Evolutionary conservation across 1,140 invertebrate species (phyloP).

Genomic region (Chionoecetes opilio): DNA sequence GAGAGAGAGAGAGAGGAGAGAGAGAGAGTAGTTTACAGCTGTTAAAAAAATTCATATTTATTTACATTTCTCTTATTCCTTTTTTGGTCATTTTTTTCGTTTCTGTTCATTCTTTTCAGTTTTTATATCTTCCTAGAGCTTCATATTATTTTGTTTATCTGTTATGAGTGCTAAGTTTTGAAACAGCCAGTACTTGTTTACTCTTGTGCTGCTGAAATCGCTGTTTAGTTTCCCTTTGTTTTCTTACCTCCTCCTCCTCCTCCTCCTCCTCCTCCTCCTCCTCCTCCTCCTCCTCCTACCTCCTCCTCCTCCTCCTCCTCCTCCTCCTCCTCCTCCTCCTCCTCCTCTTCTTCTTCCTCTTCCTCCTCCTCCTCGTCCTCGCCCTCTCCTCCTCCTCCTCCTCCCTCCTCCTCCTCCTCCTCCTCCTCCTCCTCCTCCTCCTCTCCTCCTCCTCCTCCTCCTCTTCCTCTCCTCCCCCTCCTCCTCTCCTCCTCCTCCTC

Average conservation of each 20-base stretch:
- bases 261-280: no score
- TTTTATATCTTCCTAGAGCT: background rate
- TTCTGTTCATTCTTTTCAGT: background rate
- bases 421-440: background rate
- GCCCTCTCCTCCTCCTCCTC: background rate
- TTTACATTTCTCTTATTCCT: no score
- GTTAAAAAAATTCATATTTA: no score
- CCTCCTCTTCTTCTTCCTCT: background rate
- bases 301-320: background rate
- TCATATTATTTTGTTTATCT: no score
- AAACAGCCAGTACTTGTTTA: no score
- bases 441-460: background rate
- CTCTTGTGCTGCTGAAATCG: no score
- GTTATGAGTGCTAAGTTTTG: no score
- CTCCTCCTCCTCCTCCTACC: no score
- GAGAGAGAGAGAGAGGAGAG: no score
- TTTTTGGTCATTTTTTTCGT: background rate
- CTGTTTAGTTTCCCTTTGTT: no score
- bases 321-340: background rate
- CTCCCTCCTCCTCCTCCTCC: background rate
- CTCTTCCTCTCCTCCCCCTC: background rate
- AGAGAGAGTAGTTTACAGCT: no score
- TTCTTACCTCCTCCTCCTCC: no score
- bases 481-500: background rate
- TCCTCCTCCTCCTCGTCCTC: background rate